Base-by-base conservation (phyloP, 2,888 invertebrate genomes). In the Noctuana brunneofusca region DNA sequence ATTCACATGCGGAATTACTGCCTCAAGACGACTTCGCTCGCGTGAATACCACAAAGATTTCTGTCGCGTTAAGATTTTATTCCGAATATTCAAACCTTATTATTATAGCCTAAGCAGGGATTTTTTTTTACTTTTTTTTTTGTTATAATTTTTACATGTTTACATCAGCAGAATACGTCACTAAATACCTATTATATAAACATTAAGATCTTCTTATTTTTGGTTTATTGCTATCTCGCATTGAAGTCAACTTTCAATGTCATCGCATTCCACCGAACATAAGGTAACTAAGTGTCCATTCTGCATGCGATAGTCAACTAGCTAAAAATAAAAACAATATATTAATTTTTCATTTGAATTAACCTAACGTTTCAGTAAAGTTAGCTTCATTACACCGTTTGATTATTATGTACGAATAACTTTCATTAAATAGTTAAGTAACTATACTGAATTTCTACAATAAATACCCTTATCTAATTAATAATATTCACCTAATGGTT, bases 211-310 rank as follows among this genome's bases (percentile, higher is more conserved):
- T 84, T 86, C 86, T 84, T 81, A 86, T 91, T 87, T 92, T 92
- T 92, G 92, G 91, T 92, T 92, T 92, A 89, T 90, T 91, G 90
- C 91, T 90, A 87, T 86, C 75, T 86, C 87, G 86, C 86, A 83
- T 71, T 77, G 80, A 75, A 72, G 74, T 82, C 82, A 83, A 82
- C 81, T 79, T 76, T 71, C 64, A 71, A 71, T 74, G 79, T 75
- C 76, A 75, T 79, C 71, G 70, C 70, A 71, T 69, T 65, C 63
- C 48, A 27, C 71, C 69, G 75, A 75, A 74, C 76, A 75, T 65
- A 73, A 76, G 83, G 83, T 82, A 84, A 87, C 86, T 80, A 81
- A 83, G 80, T 82, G 80, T 78, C 75, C 79, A 78, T 80, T 79
- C 79, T 77, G 84, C 78, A 79, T 84, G 87, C 86, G 88, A 86